Conservation (phyloP, 2,888 invertebrate genomes). For the Chesias legatella region DNA sequence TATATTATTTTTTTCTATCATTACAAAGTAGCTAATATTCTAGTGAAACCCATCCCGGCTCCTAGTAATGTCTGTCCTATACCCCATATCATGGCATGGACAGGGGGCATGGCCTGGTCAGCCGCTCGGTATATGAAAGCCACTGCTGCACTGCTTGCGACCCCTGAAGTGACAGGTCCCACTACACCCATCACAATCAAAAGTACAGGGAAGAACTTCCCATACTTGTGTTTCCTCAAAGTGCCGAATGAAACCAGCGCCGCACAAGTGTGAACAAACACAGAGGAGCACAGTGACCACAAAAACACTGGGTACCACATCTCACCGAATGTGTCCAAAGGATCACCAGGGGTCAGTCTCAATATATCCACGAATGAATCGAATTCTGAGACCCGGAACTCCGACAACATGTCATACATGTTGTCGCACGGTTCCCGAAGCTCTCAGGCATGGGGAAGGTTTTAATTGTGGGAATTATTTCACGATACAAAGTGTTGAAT, state of each 20-base stretch:
- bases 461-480: slow-evolving; percentile 42
- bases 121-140: slow-evolving; percentile 96
- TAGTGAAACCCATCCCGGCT: slow-evolving; percentile 94
- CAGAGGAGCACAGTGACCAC: slow-evolving; percentile 96
- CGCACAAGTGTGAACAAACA: slow-evolving; percentile 95
- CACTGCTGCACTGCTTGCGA: slow-evolving; percentile 93
- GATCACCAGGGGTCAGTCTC: slow-evolving; percentile 83
- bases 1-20: slow-evolving; percentile 24
- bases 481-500: slow-evolving; percentile 26
- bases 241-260: slow-evolving; percentile 95
- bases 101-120: slow-evolving; percentile 92
- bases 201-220: slow-evolving; percentile 94
- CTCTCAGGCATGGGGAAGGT: slow-evolving; percentile 70
- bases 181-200: slow-evolving; percentile 94
- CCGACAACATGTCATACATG: slow-evolving; percentile 81
- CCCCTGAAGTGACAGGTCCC: slow-evolving; percentile 93
- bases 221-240: slow-evolving; percentile 95
- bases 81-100: slow-evolving; percentile 96
- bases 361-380: slow-evolving; percentile 86
- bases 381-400: slow-evolving; percentile 80
- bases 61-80: slow-evolving; percentile 95
- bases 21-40: slow-evolving; percentile 95
- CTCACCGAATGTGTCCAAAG: slow-evolving; percentile 88
- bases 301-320: slow-evolving; percentile 99
- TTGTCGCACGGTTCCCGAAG: slow-evolving; percentile 57